Percentiles rank a stretch among this genome's conserved stretches.
Evolutionary conservation across 2,113 vertebrate species (phyloP).

Genomic region (Thamnophis sirtalis): DNA sequence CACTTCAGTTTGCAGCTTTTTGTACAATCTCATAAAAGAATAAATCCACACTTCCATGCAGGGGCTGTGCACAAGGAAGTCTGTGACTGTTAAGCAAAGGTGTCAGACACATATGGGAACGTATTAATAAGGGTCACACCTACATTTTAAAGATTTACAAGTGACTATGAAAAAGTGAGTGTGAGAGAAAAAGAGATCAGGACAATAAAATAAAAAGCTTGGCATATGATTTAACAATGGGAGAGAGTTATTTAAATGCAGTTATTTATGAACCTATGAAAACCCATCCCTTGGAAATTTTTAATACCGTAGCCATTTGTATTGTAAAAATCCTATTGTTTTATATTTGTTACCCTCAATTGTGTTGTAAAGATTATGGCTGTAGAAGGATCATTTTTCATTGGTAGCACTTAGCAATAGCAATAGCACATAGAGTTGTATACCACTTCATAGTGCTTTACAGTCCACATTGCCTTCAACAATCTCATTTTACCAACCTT

Average conservation of each 20-base stretch:
- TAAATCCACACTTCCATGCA: slow-evolving; percentile 75
- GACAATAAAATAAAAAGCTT: slow-evolving; percentile 45
- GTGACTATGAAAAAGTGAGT: slow-evolving; percentile 55
- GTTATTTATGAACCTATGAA: background rate
- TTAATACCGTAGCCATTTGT: background rate
- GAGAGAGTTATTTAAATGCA: background rate
- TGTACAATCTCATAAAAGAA: slow-evolving; percentile 71
- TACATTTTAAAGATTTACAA: slow-evolving; percentile 65
- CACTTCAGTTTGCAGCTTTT: slow-evolving; percentile 78
- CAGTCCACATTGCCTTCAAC: background rate
- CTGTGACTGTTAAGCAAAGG: slow-evolving; percentile 70
- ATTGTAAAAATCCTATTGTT: background rate
- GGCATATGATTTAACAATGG: slow-evolving; percentile 5
- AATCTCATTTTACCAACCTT: background rate
- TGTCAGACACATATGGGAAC: slow-evolving; percentile 77
- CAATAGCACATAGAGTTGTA: too few species aligned
- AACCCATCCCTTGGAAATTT: background rate
- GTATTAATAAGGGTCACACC: slow-evolving; percentile 75
- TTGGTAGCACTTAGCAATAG: background rate
- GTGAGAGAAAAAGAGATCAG: slow-evolving; percentile 34
- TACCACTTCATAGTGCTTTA: background rate
- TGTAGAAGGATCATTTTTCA: background rate
- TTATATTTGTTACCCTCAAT: background rate
- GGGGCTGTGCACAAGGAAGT: slow-evolving; percentile 62
- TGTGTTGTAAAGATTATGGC: background rate